phyloP scores from a whole-genome alignment of 2,888 invertebrate genomes.

The Mycalesis mineus region DNA sequence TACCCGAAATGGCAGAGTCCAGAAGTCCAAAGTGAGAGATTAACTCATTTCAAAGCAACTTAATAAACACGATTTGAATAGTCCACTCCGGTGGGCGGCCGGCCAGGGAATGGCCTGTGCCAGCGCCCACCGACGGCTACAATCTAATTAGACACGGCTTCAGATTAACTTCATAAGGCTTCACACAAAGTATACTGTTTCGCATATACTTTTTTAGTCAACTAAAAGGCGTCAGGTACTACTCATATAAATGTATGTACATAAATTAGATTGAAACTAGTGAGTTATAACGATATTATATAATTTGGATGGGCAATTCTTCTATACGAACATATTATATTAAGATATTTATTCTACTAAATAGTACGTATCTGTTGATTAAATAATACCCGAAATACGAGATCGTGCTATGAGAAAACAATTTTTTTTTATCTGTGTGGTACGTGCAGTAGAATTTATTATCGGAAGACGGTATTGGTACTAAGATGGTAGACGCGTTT shows the following conservation, averaged over 20 bases:
- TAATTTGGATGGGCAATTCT: too few species aligned
- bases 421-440: too few species aligned
- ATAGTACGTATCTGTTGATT: too few species aligned
- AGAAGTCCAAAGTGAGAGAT: slow-evolving; percentile 17
- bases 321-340: too few species aligned
- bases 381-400: too few species aligned
- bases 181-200: slow-evolving; percentile 70
- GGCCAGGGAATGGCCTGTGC: slow-evolving; percentile 55
- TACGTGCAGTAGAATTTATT: too few species aligned
- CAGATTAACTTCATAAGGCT: slow-evolving; percentile 72
- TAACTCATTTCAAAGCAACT: slow-evolving; percentile 30
- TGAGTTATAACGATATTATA: too few species aligned
- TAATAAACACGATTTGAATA: slow-evolving; percentile 33
- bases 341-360: too few species aligned
- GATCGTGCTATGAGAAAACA: too few species aligned
- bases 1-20: not conserved
- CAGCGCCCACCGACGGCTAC: slow-evolving; percentile 56
- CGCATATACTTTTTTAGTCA: slow-evolving; percentile 50
- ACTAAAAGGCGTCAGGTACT: slow-evolving; percentile 17
- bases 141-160: slow-evolving; percentile 78
- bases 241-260: not conserved
- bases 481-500: too few species aligned
- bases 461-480: too few species aligned
- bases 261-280: not conserved
- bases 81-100: slow-evolving; percentile 50